These are phyloP conservation scores for Atractosteus spatula DNA, from an alignment of 2,113 vertebrate genomes.

Conservation along the genomic window DNA sequence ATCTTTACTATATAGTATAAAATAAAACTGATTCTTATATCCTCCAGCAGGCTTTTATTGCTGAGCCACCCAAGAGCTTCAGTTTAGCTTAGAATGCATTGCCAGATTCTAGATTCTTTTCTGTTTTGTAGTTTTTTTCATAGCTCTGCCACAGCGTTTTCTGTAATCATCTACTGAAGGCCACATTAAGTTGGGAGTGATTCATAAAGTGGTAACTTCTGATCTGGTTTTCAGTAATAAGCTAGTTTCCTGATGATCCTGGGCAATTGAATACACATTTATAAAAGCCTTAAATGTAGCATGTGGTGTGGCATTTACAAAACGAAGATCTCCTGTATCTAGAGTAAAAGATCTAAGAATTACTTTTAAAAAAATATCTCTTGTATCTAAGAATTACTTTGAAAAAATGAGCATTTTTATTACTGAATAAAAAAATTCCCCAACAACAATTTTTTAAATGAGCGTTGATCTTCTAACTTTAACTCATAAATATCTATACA, in stretches of 20 bases:
- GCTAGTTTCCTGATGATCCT: background rate
- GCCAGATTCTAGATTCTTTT: background rate
- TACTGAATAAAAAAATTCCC: too few relatives aligned
- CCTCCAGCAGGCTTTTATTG: constrained; percentile 4
- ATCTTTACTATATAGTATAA: background rate
- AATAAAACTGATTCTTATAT: constrained; percentile 14
- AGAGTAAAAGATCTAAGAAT: too few relatives aligned
- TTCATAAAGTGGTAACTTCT: constrained; percentile 9
- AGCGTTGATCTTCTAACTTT: too few relatives aligned
- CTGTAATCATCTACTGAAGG: background rate
- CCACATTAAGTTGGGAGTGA: background rate
- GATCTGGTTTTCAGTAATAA: constrained; percentile 2
- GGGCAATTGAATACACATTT: background rate
- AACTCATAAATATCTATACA: background rate
- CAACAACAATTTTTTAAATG: too few relatives aligned
- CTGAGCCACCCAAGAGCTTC: constrained; percentile 14
- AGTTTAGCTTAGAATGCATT: background rate
- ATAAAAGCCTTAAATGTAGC: background rate
- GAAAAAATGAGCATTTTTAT: too few relatives aligned
- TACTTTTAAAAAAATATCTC: too few relatives aligned
- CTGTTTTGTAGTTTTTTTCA: background rate
- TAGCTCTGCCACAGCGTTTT: background rate
- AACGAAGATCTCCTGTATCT: constrained; percentile 13
- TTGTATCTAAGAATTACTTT: too few relatives aligned
- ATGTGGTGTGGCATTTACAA: background rate